phyloP scores from a whole-genome alignment of 2,113 vertebrate species.

The Mesitornis unicolor region DNA sequence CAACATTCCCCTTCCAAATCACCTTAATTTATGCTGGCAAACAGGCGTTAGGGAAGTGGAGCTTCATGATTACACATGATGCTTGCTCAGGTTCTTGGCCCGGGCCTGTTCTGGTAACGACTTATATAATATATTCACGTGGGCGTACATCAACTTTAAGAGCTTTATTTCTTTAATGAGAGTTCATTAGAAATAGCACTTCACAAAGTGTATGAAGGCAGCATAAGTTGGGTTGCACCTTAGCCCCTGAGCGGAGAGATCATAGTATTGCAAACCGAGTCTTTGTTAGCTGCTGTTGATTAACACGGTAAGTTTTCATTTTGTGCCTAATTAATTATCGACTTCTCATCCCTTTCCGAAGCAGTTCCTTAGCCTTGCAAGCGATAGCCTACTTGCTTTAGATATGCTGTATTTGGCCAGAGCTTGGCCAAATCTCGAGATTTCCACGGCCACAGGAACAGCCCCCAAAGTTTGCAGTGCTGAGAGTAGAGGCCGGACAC shows the following conservation, averaged over 20 bases:
- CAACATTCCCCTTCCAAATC: slow-evolving; percentile 37
- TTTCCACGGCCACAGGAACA: not conserved
- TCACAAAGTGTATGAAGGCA: slow-evolving; percentile 5
- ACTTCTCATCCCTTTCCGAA: slow-evolving; percentile 37
- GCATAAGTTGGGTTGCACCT: not conserved
- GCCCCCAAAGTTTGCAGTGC: not conserved
- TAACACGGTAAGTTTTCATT: slow-evolving; percentile 71
- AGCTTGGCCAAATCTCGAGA: not conserved
- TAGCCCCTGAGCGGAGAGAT: not conserved
- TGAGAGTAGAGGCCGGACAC: not conserved
- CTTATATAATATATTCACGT: slow-evolving; percentile 68
- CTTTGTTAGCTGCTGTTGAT: slow-evolving; percentile 49
- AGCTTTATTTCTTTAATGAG: slow-evolving; percentile 33
- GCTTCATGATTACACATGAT: slow-evolving; percentile 48
- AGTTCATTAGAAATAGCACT: slow-evolving; percentile 57
- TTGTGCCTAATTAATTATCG: slow-evolving; percentile 67
- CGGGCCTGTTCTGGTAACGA: slow-evolving; percentile 32
- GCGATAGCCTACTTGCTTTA: not conserved
- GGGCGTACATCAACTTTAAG: slow-evolving; percentile 61
- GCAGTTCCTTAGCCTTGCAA: not conserved
- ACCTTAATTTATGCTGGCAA: slow-evolving; percentile 32
- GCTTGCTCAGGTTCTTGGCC: slow-evolving; percentile 34
- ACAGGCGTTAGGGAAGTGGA: slow-evolving; percentile 49
- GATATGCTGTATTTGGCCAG: not conserved
- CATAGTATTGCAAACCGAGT: slow-evolving; percentile 32